Conservation (phyloP, 2,113 vertebrate genomes). For the Panurus biarmicus region DNA sequence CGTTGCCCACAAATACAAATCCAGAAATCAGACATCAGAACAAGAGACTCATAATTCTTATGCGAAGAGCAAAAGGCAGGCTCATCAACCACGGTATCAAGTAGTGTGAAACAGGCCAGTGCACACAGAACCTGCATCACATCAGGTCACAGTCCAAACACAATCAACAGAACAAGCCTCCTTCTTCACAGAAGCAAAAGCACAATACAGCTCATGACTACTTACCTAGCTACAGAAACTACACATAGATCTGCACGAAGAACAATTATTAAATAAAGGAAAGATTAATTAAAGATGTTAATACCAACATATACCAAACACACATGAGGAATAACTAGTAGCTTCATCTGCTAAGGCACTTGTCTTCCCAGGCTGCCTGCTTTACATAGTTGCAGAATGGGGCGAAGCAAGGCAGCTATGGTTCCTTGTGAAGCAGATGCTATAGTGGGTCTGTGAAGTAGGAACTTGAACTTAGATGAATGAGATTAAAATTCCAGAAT, state of each 20-base stretch:
- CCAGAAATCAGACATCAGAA: not conserved
- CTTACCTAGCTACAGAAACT: not conserved
- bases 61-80: not conserved
- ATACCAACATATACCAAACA: not conserved
- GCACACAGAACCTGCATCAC: not conserved
- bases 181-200: not conserved
- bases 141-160: not conserved
- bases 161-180: not conserved
- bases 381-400: not conserved
- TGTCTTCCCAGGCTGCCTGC: not conserved
- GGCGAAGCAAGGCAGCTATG: not conserved
- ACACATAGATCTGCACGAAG: not conserved
- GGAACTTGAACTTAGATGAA: not conserved
- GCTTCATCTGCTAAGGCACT: conserved; percentile 16
- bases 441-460: not conserved
- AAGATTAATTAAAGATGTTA: not conserved
- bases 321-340: not conserved
- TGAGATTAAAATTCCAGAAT: not conserved
- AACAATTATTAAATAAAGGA: not conserved
- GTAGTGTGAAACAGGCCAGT: not conserved
- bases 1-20: not conserved
- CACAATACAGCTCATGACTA: not conserved
- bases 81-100: not conserved
- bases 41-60: not conserved
- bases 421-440: not conserved